Evolutionary conservation across 2,888 invertebrate species (phyloP).

Genomic region (Drosophila greeni): DNA sequence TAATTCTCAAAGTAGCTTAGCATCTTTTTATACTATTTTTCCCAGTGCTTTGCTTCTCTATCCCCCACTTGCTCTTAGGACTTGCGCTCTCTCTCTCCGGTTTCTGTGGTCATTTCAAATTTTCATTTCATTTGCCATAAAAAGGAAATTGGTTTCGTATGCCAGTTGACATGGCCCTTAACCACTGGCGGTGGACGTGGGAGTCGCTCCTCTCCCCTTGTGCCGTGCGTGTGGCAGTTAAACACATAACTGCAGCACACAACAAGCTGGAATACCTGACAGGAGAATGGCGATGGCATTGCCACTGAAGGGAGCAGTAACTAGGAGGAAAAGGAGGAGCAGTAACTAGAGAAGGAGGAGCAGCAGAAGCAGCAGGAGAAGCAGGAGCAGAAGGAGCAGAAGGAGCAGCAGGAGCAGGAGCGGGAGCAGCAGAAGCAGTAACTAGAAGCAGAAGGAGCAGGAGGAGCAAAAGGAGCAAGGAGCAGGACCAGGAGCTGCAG

Average conservation of each 20-base stretch:
- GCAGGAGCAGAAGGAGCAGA: neutral
- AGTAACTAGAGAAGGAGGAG: neutral
- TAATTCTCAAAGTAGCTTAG: neutral
- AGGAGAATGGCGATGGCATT: slow-evolving; percentile 16
- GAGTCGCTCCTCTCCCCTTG: neutral
- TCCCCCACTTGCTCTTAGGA: slow-evolving; percentile 3
- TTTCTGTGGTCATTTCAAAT: slow-evolving; percentile 74
- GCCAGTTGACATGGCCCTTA: slow-evolving; percentile 57
- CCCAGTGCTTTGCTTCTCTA: slow-evolving; percentile 3
- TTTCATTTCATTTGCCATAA: slow-evolving; percentile 75
- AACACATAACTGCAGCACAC: slow-evolving; percentile 35
- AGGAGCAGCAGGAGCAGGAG: neutral
- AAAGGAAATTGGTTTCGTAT: slow-evolving; percentile 72
- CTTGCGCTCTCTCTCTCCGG: slow-evolving; percentile 12
- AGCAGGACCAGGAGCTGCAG: neutral
- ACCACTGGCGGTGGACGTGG: slow-evolving; percentile 5
- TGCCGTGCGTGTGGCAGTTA: slow-evolving; percentile 30
- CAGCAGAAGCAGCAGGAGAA: neutral
- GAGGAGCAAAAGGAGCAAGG: neutral
- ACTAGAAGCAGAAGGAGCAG: neutral
- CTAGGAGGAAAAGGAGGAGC: too few relatives aligned
- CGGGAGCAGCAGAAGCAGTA: neutral
- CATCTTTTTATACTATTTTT: slow-evolving; percentile 9
- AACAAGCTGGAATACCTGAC: slow-evolving; percentile 40
- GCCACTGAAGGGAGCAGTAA: neutral